Evolutionary conservation across 1,140 invertebrate species (phyloP), one percentile per base, ranked within the genome.

Genomic region (Chironomus tepperi): DNA sequence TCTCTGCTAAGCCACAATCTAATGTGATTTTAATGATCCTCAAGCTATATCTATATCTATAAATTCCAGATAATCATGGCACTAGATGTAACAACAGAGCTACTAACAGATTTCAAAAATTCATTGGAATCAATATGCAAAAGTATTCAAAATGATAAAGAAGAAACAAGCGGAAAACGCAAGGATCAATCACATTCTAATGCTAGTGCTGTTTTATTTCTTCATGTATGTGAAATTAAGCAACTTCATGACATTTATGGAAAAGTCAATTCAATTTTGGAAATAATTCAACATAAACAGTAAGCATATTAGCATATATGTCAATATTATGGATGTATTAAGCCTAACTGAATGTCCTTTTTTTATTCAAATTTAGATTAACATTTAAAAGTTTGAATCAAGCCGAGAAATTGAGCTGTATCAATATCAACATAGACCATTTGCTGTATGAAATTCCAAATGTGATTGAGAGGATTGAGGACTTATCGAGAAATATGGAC

Each of bases 391-490:
- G 7, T 43, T 87, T 89, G 85, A 84, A 84, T 73, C 81, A 82
- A 43, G 79, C 82, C 3, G 86, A 88, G 77, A 88, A 89, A 80
- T 84, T 87, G 12, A 81, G 87, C 18, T 86, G 85, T 16, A 85
- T 89, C 43, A 83, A 86, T 42, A 83, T 87, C 76, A 88, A 88
- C 79, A 80, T 90, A 21, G 86, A 88, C 76, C 86, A 88, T 75
- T 77, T 89, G 7, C 83, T 88, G 74, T 85, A 88, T 77, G 88
- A 89, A 80, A 83, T 89, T 77, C 88, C 88, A 64, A 82, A 88
- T 43, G 88, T 89, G 79, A 81, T 89, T 42, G 79, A 87, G 42
- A 83, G 88, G 19, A 79, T 89, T 42, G 87, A 89, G 80, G 88
- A 89, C 79, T 79, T 89, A 15, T 86, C 85, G 42, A 81, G 84